Conservation (phyloP, 2,797 vertebrate species). For the Spondyliosoma cantharus region DNA sequence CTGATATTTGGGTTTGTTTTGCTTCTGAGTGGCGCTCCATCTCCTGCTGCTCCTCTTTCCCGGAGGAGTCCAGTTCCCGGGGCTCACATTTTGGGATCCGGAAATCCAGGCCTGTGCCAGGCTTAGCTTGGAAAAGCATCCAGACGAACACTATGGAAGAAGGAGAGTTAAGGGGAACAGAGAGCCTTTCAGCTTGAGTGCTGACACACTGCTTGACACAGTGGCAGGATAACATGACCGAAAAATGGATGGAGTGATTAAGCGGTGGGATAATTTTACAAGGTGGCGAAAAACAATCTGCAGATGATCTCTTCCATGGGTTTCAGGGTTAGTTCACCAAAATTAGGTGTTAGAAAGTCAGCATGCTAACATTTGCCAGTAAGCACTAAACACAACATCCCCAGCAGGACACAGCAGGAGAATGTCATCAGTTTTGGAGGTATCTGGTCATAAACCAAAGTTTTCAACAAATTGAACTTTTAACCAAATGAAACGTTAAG, state of each 20-base stretch:
- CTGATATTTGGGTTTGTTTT: conserved; percentile 79
- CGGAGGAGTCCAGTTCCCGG: conserved; percentile 62
- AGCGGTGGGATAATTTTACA: conserved; percentile 5
- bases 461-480: neutral
- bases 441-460: neutral
- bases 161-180: conserved; percentile 53
- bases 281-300: conserved; percentile 14
- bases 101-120: conserved; percentile 78
- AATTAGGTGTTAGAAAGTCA: neutral
- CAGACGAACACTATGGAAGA: conserved; percentile 63
- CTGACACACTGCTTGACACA: conserved; percentile 57
- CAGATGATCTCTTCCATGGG: conserved; percentile 21
- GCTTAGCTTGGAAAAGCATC: conserved; percentile 75
- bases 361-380: neutral
- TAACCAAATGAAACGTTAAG: too few relatives aligned
- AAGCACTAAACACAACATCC: neutral
- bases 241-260: conserved; percentile 20
- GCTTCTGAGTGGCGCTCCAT: conserved; percentile 68
- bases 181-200: conserved; percentile 61
- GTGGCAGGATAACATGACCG: conserved; percentile 26
- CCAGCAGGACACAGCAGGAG: too few relatives aligned
- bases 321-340: neutral
- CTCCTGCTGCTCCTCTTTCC: conserved; percentile 62
- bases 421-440: neutral
- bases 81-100: conserved; percentile 69